Conservation (phyloP, 2,113 vertebrate species). For the Semnornis frantzii region DNA sequence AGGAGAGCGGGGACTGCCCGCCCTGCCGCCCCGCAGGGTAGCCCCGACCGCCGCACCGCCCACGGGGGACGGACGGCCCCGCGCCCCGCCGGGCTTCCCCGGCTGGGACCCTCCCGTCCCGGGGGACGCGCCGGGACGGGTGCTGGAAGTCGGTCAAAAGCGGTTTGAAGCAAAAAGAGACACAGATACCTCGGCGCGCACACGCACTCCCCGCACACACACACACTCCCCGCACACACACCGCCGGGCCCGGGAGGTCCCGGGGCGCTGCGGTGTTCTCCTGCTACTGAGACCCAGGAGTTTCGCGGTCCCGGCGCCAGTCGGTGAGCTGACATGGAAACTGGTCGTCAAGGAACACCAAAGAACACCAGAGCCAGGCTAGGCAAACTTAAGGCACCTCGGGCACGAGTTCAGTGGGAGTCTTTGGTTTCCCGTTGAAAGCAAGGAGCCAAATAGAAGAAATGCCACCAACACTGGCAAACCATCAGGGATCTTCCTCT, state of each 20-base stretch:
- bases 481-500: background rate
- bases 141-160: background rate
- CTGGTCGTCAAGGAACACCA: background rate
- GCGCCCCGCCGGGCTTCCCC: background rate
- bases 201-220: background rate
- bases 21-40: background rate
- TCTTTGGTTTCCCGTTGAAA: background rate
- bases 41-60: background rate
- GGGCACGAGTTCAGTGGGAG: background rate
- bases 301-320: background rate
- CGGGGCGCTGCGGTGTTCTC: background rate
- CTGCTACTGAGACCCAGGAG: fast-evolving
- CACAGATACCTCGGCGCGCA: background rate
- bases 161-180: too few species aligned
- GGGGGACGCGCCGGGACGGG: background rate
- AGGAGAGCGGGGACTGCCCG: background rate
- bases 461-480: background rate
- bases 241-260: too few species aligned
- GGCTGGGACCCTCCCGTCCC: background rate
- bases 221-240: too few species aligned
- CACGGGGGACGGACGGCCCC: background rate
- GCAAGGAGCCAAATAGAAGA: background rate
- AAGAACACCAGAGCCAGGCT: fast-evolving
- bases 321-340: fast-evolving
- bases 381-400: background rate